These are phyloP conservation scores for Epizoanthus fatuus DNA, from an alignment of 92 coral and sea anemone species.

Conservation along the genomic window DNA sequence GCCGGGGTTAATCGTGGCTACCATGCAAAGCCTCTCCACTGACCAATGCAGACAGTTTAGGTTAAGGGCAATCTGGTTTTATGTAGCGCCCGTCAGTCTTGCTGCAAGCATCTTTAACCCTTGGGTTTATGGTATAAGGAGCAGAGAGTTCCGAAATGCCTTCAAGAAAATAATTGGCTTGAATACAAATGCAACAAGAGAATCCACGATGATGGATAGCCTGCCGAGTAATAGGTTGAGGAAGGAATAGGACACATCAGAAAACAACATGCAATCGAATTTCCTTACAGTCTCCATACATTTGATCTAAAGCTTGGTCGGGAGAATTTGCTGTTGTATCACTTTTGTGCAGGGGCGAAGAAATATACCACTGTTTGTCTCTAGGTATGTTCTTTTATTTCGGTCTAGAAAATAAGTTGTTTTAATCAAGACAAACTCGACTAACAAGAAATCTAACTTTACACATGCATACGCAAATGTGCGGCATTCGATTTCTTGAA, in stretches of 20 bases:
- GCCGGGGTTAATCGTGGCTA: constrained; percentile 15
- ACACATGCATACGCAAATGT: no score
- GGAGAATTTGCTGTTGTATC: no score
- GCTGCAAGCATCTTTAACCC: constrained; percentile 25
- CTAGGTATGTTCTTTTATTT: no score
- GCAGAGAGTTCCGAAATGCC: constrained; percentile 22
- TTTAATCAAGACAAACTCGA: no score
- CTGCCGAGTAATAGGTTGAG: neutral
- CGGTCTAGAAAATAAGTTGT: no score
- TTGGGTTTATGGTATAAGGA: constrained; percentile 39
- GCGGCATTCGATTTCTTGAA: no score
- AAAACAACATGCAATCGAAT: no score
- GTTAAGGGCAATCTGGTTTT: constrained; percentile 26
- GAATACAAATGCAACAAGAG: neutral
- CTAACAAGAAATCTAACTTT: no score
- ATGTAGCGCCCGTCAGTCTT: constrained; percentile 19
- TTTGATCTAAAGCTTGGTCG: no score
- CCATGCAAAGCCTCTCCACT: constrained; percentile 11
- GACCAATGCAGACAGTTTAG: constrained; percentile 21
- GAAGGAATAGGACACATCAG: neutral
- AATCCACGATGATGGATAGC: neutral
- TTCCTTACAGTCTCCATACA: no score
- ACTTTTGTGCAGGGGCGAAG: no score
- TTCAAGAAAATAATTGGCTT: constrained; percentile 23
- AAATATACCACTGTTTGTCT: no score